Evolutionary conservation across 2,888 invertebrate species (phyloP), one percentile per base, ranked within the genome.

Genomic region (Homarus gammarus): DNA sequence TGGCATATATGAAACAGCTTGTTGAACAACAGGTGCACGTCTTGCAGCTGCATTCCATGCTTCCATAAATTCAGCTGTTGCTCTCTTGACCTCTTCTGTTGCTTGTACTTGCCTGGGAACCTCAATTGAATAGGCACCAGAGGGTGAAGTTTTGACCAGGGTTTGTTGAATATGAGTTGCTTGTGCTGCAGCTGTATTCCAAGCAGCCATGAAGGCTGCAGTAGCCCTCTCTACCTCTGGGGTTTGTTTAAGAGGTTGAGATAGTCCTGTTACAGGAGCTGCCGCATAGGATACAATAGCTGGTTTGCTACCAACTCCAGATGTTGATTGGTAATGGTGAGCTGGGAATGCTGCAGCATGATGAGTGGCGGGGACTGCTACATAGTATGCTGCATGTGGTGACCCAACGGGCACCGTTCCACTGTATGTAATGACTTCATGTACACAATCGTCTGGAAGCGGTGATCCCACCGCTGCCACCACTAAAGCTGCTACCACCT

Each of bases 401-500:
- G 22, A 33, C 56, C 78, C 78, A 79, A 22, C 31, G 27, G 44
- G 33, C 33, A 56, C 78, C 78, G 78, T 36, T n/a, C 56, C 49
- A 56, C 44, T 31, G 36, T 31, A 49, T 51, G 27, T 31, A 27
- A 31, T 2, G 10, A 18, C 56, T 36, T 79, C 78, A 36, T 51
- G 33, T 49, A 72, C 68, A 78, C 70, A 75, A 64, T 84, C 78
- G 38, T 88, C 83, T 10, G 88, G 88, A 18, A 84, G 38, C 8
- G 88, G 88, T 5, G 88, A 61, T 38, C 77, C 75, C 70, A 88
- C 56, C 44, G 84, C 88, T 88, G 84, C 68, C 22, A 84, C 83
- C 88, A 84, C 77, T 84, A 88, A 77, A n/a, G 78, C 78, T 84
- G 84, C 78, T 72, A 88, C 15, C 84, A 84, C 84, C 88, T 88